Evolutionary conservation across 1,140 invertebrate species (phyloP), one percentile per base, ranked within the genome.

Genomic region (Eubasilissa regina): DNA sequence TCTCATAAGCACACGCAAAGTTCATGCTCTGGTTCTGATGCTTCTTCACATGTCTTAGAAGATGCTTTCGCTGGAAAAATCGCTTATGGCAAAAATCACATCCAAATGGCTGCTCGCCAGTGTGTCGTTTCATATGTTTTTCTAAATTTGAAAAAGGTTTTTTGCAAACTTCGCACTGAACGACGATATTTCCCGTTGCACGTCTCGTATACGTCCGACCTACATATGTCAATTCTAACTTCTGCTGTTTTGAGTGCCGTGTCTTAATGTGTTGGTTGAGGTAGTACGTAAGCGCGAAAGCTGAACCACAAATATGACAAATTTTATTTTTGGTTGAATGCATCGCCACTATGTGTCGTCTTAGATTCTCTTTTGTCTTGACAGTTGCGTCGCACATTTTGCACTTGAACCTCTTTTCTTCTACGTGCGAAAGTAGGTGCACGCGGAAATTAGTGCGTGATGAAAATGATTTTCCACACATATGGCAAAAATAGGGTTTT

Each of bases 61-160:
- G 70, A 58, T 74, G 51, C 35, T 74, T 74, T 17, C 43, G 15
- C 15, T 74, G 51, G 13, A 74, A 74, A 21, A 74, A 74, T n/a
- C 51, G 25, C n/a, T 74, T 58, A 43, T 74, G 53, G 35, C 70
- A 74, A 43, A 44, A 44, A 15, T 74, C 51, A 15, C 70, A 74
- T 9, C 70, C 70, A 44, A 55, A 56, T 4, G 70, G 53, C n/a
- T 74, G 51, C 4, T 74, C 70, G 10, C 53, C 70, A 8, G 48
- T 74, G 17, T 74, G 70, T n/a, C 25, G 21, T 74, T 74, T 74
- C 70, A 74, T 74, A 43, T 74, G 70, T n/a, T 56, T 55, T 55
- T 74, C 70, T 10, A 74, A 43, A 74, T 74, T 74, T 15, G 51
- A 15, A 56, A 74, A 74, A 13, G 51, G 13, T 13, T 56, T 74